Evolutionary conservation across 2,113 vertebrate species (phyloP).

Genomic region (Camelus bactrianus): DNA sequence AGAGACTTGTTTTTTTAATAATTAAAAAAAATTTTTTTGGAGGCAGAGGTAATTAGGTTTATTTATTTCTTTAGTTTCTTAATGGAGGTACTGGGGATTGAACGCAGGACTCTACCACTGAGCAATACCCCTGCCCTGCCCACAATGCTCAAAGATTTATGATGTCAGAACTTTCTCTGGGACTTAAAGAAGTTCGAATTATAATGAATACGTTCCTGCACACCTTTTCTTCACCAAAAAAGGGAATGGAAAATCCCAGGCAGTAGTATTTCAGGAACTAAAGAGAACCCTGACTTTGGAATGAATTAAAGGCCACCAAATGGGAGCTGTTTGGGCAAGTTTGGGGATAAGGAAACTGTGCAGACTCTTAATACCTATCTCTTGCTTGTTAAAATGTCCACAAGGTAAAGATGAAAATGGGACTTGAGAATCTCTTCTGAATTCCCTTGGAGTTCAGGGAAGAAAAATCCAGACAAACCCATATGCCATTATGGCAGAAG

Average conservation of each 20-base stretch:
- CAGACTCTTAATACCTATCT: neutral
- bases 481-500: neutral
- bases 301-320: neutral
- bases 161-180: constrained; percentile 51
- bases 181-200: constrained; percentile 8
- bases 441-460: neutral
- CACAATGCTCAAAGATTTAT: neutral
- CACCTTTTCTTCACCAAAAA: constrained; percentile 39
- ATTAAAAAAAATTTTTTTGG: too few species aligned
- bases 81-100: too few species aligned
- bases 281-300: neutral
- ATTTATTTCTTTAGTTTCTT: too few species aligned
- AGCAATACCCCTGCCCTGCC: too few species aligned
- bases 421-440: neutral
- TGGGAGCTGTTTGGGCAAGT: neutral
- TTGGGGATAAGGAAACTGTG: neutral
- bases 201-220: constrained; percentile 10
- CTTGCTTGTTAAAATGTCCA: constrained; percentile 38
- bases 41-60: too few species aligned
- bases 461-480: constrained; percentile 8
- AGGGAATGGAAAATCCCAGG: neutral
- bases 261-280: constrained; percentile 14
- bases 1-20: neutral
- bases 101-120: too few species aligned
- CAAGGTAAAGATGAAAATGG: neutral